Base-by-base conservation (phyloP, 1,140 invertebrate genomes). In the Copidosoma floridanum region DNA sequence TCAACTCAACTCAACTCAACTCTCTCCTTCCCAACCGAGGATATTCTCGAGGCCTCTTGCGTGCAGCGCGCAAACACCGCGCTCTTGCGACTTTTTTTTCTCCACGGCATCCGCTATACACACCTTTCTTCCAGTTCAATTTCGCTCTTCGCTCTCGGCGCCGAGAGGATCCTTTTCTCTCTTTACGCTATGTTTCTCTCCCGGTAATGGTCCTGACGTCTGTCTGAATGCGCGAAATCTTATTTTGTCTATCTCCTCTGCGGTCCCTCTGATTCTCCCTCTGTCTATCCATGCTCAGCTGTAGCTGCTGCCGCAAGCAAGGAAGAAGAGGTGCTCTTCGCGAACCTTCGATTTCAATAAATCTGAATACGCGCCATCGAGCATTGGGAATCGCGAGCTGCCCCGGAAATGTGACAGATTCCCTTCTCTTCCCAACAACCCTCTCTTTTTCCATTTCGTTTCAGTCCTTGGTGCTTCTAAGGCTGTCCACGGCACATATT, bases 191-290 rank as follows among this genome's bases (percentile, higher is more conserved):
- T 75, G 71, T 73, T 72, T 73, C 67, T 69, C 61, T 65, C 59
- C 48, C 68, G 67, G 72, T 77, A 77, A 77, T 78, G 76, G 75
- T 71, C 70, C 70, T 74, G 75, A 77, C 74, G 73, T 76, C 74
- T 77, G 71, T 73, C 66, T 71, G 72, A 78, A 78, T 76, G 76
- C 73, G 75, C 71, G 70, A 78, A 78, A 78, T 78, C 75, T 75
- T 78, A 76, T 78, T 78, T 76, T 70, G 69, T 64, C 67, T 61
- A 65, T 65, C n/a, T n/a, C 20, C 54, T 20, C 43, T 32, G 18
- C 40, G 18, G 48, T 18, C n/a, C n/a, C n/a, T n/a, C n/a, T n/a
- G n/a, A n/a, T n/a, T n/a, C n/a, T n/a, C n/a, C n/a, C n/a, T n/a
- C n/a, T n/a, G n/a, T n/a, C n/a, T n/a, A n/a, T n/a, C n/a, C n/a